Percentiles rank a stretch among this genome's conserved stretches.
These are phyloP conservation scores for Anoncus sp. DNA, from an alignment of 2,888 invertebrate species.

Conservation along the genomic window DNA sequence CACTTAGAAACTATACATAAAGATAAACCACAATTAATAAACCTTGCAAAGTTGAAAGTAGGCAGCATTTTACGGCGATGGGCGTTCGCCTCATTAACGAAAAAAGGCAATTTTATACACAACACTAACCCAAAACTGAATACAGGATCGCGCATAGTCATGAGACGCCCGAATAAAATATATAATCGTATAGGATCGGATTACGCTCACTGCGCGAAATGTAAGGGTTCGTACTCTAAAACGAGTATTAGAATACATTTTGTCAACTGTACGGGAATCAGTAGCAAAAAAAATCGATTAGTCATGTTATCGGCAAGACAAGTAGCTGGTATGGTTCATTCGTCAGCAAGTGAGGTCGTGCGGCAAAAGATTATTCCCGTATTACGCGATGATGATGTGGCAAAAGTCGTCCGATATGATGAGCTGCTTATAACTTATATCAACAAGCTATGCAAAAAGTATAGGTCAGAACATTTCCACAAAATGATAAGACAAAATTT, in stretches of 20 bases:
- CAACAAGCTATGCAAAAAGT: conserved; percentile 53
- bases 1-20: conserved; percentile 39
- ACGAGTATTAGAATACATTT: conserved; percentile 57
- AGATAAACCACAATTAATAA: conserved; percentile 27
- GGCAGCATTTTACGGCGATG: conserved; percentile 33
- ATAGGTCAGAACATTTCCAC: conserved; percentile 43
- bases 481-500: conserved; percentile 46
- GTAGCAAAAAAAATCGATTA: conserved; percentile 26
- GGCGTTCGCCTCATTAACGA: conserved; percentile 41
- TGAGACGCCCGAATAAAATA: conserved; percentile 22
- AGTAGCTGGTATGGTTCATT: conserved; percentile 20
- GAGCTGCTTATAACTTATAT: conserved; percentile 52
- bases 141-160: conserved; percentile 43
- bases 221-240: conserved; percentile 61
- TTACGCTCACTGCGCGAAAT: conserved; percentile 58
- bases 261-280: conserved; percentile 41
- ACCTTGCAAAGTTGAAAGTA: conserved; percentile 37
- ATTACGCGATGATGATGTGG: conserved; percentile 49
- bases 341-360: conserved; percentile 26
- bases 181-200: conserved; percentile 34
- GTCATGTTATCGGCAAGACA: conserved; percentile 2
- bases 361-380: conserved; percentile 37
- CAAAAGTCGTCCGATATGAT: conserved; percentile 45
- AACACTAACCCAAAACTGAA: conserved; percentile 47
- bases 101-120: conserved; percentile 45